Conservation (phyloP, 2,797 vertebrate species). For the Decapterus maruadsi region DNA sequence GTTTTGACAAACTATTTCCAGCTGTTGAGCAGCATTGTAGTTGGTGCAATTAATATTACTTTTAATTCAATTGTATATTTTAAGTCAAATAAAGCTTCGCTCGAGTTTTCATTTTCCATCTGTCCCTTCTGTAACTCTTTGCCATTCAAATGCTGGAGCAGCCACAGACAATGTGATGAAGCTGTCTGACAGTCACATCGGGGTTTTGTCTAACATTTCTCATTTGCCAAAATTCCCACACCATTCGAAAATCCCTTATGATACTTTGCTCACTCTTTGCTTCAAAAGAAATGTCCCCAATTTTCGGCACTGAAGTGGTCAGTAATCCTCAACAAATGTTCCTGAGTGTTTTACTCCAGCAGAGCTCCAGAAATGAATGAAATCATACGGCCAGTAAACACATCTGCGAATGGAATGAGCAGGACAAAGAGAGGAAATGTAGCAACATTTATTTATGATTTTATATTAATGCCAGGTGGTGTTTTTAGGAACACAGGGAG, state of each 20-base stretch:
- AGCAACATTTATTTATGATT: not conserved
- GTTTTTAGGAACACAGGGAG: constrained; percentile 2
- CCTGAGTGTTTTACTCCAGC: not conserved
- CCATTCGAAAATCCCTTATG: not conserved
- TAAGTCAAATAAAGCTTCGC: not conserved
- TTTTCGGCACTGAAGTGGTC: constrained; percentile 9
- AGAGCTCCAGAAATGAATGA: constrained; percentile 4
- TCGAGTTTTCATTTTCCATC: constrained; percentile 15
- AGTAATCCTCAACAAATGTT: constrained; percentile 8
- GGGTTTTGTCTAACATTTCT: constrained; percentile 3
- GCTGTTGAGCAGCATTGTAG: too few species aligned
- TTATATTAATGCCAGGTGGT: constrained; percentile 3
- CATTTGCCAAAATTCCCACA: constrained; percentile 10
- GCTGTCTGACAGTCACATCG: not conserved
- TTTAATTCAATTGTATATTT: constrained; percentile 5
- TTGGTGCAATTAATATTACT: not conserved
- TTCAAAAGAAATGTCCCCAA: constrained; percentile 3
- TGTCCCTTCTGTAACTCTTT: not conserved
- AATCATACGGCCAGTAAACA: constrained; percentile 4
- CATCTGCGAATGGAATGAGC: not conserved
- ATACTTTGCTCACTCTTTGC: constrained; percentile 2
- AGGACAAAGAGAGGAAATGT: not conserved
- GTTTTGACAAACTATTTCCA: too few species aligned
- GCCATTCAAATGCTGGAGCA: constrained; percentile 5
- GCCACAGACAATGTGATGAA: not conserved